Percentiles rank a stretch among this genome's conserved stretches.
These are phyloP conservation scores for Periplaneta americana DNA, from an alignment of 1,140 invertebrate genomes.

Conservation along the genomic window DNA sequence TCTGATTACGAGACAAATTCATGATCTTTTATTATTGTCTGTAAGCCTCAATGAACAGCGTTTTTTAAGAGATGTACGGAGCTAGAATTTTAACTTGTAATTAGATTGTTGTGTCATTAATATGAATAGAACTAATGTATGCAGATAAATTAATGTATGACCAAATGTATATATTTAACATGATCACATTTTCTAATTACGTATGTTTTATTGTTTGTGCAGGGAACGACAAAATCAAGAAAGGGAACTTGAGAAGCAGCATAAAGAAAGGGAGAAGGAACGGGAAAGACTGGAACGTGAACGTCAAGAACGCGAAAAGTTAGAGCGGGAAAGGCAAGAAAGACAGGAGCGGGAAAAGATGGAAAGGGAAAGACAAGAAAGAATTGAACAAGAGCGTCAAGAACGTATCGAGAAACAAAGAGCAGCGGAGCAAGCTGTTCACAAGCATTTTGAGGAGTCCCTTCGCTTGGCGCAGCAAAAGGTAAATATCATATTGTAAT, in stretches of 20 bases:
- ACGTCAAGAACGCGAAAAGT: constrained; percentile 28
- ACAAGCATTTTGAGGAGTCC: constrained; percentile 88
- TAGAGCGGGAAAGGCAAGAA: constrained; percentile 40
- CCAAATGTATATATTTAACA: too few species aligned
- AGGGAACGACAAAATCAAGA: constrained; percentile 2
- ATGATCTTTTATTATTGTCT: too few species aligned
- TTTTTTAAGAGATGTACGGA: too few species aligned
- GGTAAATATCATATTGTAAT: too few species aligned
- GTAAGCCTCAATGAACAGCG: too few species aligned
- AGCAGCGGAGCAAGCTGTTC: constrained; percentile 67
- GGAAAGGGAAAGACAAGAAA: constrained; percentile 49
- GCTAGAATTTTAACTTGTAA: too few species aligned
- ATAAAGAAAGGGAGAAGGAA: constrained; percentile 51
- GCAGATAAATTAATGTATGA: too few species aligned
- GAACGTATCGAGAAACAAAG: constrained; percentile 58
- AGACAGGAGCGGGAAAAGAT: constrained; percentile 37
- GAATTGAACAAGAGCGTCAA: constrained; percentile 44
- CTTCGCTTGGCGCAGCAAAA: constrained; percentile 75
- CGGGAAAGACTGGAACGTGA: constrained; percentile 37
- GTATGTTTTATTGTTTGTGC: background rate
- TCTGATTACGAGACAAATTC: too few species aligned
- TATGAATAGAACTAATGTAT: too few species aligned
- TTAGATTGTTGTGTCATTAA: too few species aligned
- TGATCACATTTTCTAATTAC: background rate
- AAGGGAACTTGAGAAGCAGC: constrained; percentile 52